Base-by-base conservation (phyloP, 2,888 invertebrate genomes). In the Blera fallax region DNA sequence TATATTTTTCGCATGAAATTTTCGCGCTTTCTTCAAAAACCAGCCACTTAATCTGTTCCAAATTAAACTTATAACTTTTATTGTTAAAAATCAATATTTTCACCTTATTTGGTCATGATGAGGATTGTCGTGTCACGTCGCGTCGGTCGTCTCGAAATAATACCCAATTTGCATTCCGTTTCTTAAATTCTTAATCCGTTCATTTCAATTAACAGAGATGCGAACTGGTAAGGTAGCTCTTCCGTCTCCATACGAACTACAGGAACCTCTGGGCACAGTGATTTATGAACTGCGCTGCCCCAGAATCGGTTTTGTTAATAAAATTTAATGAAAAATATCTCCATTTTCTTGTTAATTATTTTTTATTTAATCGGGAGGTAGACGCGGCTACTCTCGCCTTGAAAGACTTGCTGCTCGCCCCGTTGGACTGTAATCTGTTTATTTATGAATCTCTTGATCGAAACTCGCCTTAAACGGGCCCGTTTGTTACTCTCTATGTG, bases 291-390 rank as follows among this genome's bases (percentile, higher is more conserved):
- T 64, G 18, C 27, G 7, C 65, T 62, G 60, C 43, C 67, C 67
- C 60, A 69, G 52, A 62, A 34, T 70, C 58, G 78, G 34, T 76
- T 81, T 69, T 34, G 54, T 81, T 74, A 70, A 81, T 76, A 76
- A 76, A 81, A 81, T 76, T 81, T 81, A 69, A 74, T 76, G 64
- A 70, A 76, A 76, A 64, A 73, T 60, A 80, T 74, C 67, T 70
- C 76, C 62, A 81, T 64, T 81, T 81, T 74, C 69, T 76, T 56
- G 69, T 64, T 81, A 81, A 74, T 81, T 81, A 76, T 81, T 81
- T 81, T 62, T 76, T 69, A 70, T 81, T 76, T 69, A 64, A 70
- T 76, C 69, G 52, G 43, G 11, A 60, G 45, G 56, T 48, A 64
- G 32, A 69, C 14, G 34, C 62, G 32, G 62, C 52, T 14, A 32